Percentiles rank a stretch among this genome's conserved stretches.
Conservation (phyloP, 2,113 vertebrate genomes). For the Crotalus horridus region DNA sequence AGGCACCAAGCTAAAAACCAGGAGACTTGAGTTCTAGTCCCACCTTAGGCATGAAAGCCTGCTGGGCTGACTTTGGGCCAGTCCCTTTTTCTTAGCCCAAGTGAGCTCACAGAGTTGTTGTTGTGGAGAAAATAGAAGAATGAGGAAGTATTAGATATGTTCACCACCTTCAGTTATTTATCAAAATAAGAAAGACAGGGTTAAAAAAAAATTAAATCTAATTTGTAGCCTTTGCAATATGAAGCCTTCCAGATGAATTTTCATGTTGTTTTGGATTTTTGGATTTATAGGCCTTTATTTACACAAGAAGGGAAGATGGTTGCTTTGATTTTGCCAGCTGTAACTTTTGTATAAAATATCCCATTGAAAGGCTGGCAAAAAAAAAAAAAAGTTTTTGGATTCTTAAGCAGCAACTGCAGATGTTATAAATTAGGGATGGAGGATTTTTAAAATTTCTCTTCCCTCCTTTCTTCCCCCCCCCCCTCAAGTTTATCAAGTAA, state of each 20-base stretch:
- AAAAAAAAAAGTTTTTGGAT: background rate
- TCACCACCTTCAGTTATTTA: background rate
- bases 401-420: slow-evolving; percentile 13
- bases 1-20: too few species aligned
- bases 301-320: background rate
- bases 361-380: slow-evolving; percentile 20
- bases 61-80: too few species aligned
- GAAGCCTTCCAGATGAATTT: background rate
- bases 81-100: too few species aligned
- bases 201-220: background rate
- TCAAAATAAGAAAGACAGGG: background rate
- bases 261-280: background rate
- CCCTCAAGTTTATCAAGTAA: slow-evolving; percentile 8
- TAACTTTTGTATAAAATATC: background rate
- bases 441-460: background rate
- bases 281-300: background rate
- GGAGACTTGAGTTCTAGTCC: too few species aligned
- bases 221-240: background rate
- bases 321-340: slow-evolving; percentile 10
- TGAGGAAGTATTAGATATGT: too few species aligned
- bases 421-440: background rate
- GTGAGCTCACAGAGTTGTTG: too few species aligned
- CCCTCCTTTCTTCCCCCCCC: slow-evolving; percentile 1
- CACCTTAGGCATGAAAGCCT: too few species aligned
- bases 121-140: too few species aligned